Conservation (phyloP, 2,888 invertebrate genomes). For the Volucella inflata region DNA sequence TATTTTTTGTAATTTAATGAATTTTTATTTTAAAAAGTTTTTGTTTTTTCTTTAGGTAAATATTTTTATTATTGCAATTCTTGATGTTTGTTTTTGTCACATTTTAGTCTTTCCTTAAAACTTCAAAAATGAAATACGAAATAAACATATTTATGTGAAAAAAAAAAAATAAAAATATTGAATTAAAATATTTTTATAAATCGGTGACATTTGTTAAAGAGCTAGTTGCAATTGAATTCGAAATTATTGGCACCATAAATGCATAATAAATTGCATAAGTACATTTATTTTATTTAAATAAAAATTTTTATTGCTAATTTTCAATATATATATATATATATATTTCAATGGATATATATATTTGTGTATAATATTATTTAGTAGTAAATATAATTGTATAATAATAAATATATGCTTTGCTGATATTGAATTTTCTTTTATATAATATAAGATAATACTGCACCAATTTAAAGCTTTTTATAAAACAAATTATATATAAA, state of each 20-base stretch:
- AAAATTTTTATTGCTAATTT: conserved; percentile 55
- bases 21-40: conserved; percentile 8
- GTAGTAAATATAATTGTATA: conserved; percentile 68
- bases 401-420: conserved; percentile 69
- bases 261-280: conserved; percentile 66
- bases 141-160: not conserved
- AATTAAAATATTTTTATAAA: conserved; percentile 22
- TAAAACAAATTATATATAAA: conserved; percentile 28
- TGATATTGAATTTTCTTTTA: conserved; percentile 55
- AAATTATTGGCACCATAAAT: conserved; percentile 65
- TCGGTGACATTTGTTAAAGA: conserved; percentile 52
- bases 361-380: conserved; percentile 40
- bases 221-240: conserved; percentile 46
- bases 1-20: conserved; percentile 31
- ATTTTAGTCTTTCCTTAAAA: conserved; percentile 20
- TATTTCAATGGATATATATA: conserved; percentile 4
- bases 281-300: conserved; percentile 35
- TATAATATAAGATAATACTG: conserved; percentile 56
- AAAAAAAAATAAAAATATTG: not conserved
- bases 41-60: conserved; percentile 36
- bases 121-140: not conserved
- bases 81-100: conserved; percentile 15
- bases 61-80: conserved; percentile 54
- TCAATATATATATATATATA: conserved; percentile 59
- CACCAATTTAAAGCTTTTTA: conserved; percentile 71